Conservation (phyloP, 2,888 invertebrate species). For the Euspilapteryx auroguttella region DNA sequence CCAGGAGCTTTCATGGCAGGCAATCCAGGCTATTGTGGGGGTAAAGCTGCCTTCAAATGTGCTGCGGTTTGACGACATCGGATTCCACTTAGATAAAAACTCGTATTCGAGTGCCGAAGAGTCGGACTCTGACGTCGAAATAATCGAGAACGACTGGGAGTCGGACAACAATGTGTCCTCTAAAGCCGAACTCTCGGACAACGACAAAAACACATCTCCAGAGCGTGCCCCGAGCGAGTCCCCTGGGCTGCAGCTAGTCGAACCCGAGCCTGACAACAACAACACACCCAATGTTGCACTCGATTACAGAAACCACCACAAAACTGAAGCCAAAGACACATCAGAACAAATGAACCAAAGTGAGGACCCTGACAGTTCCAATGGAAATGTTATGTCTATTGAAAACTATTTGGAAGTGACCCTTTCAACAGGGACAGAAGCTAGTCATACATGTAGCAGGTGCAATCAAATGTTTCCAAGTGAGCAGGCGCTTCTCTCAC, state of each 20-base stretch:
- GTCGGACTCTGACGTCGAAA: conserved; percentile 56
- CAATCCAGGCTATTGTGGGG: conserved; percentile 59
- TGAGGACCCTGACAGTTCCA: conserved; percentile 49
- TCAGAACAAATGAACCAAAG: conserved; percentile 27
- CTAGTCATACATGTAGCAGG: conserved; percentile 51
- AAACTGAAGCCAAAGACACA: conserved; percentile 44
- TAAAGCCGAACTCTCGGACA: conserved; percentile 48
- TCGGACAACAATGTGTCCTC: conserved; percentile 51
- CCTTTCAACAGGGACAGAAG: conserved; percentile 51
- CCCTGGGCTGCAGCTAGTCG: conserved; percentile 47
- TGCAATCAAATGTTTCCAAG: conserved; percentile 54
- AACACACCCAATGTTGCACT: conserved; percentile 38
- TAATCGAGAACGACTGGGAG: conserved; percentile 55
- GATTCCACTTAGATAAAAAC: conserved; percentile 50
- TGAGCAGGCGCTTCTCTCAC: conserved; percentile 39
- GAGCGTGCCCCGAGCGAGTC: conserved; percentile 47
- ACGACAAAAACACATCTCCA: conserved; percentile 41
- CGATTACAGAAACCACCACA: conserved; percentile 42
- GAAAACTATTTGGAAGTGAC: conserved; percentile 58
- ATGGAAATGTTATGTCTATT: conserved; percentile 53
- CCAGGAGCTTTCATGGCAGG: conserved; percentile 63
- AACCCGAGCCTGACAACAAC: conserved; percentile 50
- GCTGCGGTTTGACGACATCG: conserved; percentile 56
- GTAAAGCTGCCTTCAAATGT: conserved; percentile 57
- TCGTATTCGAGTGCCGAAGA: conserved; percentile 47